phyloP scores from a whole-genome alignment of 2,113 vertebrate species.

The Puma concolor region DNA sequence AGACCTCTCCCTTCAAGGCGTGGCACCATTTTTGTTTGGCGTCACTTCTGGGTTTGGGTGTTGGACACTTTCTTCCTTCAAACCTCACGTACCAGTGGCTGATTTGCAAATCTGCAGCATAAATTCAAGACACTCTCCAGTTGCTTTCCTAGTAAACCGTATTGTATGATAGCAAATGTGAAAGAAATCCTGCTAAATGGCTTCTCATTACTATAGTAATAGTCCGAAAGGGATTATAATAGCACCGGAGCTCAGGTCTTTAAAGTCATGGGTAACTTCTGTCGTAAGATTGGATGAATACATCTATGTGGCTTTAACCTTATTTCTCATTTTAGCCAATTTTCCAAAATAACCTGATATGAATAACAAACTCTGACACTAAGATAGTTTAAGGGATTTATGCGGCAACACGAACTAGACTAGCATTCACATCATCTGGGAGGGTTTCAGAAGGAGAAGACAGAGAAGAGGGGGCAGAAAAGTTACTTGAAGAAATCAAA shows the following conservation, averaged over 20 bases:
- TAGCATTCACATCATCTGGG: not conserved
- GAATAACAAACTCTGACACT: not conserved
- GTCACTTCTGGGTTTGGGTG: conserved; percentile 93
- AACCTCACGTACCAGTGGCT: conserved; percentile 96
- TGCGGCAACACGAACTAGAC: not conserved
- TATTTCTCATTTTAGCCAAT: not conserved
- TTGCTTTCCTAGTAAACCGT: not conserved
- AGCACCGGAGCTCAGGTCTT: not conserved
- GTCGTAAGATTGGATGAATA: not conserved
- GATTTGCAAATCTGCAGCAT: conserved; percentile 90
- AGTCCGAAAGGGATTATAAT: not conserved
- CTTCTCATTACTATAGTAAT: not conserved
- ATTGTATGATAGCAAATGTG: not conserved
- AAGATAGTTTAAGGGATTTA: not conserved
- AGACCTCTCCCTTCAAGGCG: conserved; percentile 93
- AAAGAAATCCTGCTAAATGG: no score
- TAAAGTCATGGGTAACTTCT: not conserved
- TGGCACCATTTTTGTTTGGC: conserved; percentile 95
- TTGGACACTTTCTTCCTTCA: conserved; percentile 93
- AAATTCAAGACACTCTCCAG: not conserved
- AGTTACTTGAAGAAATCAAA: not conserved
- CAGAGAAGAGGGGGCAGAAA: not conserved
- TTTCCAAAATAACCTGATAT: not conserved
- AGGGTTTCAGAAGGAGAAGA: not conserved
- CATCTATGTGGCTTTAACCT: not conserved